A percentile compares a stretch with the other conserved stretches of the same genome.
Conservation (phyloP, 2,888 invertebrate species). For the Theretra japonica region DNA sequence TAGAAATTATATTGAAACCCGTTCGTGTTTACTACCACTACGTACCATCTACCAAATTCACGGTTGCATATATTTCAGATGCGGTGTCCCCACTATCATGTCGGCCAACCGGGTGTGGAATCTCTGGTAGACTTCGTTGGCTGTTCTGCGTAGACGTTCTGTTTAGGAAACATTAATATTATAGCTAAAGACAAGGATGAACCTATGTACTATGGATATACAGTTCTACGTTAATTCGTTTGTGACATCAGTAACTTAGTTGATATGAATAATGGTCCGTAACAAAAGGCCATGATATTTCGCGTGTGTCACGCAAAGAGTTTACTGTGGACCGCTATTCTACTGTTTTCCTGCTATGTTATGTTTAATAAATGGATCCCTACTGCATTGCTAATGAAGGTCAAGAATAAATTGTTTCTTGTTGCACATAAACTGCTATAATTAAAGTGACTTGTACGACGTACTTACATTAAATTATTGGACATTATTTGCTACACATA, state of each 20-base stretch:
- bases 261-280: background rate
- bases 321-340: background rate
- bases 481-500: conserved; percentile 2
- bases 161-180: conserved; percentile 31
- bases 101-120: conserved; percentile 88
- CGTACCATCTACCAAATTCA: conserved; percentile 83
- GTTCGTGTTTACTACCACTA: conserved; percentile 38
- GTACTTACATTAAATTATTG: conserved; percentile 21
- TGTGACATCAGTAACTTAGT: background rate
- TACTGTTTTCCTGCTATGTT: conserved; percentile 18
- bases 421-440: conserved; percentile 15
- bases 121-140: conserved; percentile 93
- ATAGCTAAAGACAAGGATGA: background rate
- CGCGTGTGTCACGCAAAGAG: conserved; percentile 11
- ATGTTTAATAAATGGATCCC: conserved; percentile 4
- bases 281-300: conserved; percentile 11
- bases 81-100: conserved; percentile 89
- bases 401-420: conserved; percentile 23
- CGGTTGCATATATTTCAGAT: conserved; percentile 94
- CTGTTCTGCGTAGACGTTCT: conserved; percentile 83
- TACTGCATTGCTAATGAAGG: conserved; percentile 22
- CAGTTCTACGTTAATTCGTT: background rate
- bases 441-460: conserved; percentile 2
- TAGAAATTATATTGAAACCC: too few relatives aligned
- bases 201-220: background rate